phyloP scores from a whole-genome alignment of 2,888 invertebrate genomes.

The Dendrolimus houi region DNA sequence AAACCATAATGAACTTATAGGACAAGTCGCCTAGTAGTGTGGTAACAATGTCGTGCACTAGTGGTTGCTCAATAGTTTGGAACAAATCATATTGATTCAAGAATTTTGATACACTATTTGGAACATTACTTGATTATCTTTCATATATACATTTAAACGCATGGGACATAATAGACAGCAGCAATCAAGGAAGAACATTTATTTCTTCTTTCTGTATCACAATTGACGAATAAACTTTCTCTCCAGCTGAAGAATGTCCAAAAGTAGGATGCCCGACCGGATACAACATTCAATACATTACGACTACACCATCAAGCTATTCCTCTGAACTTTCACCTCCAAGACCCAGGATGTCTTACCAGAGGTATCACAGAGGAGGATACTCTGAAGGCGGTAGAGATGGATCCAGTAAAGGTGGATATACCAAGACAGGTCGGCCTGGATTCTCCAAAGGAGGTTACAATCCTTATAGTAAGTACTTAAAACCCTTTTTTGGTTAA shows the following conservation, averaged over 20 bases:
- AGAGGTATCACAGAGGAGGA: constrained; percentile 42
- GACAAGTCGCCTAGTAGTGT: too few species aligned
- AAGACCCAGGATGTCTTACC: constrained; percentile 50
- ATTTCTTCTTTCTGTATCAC: too few species aligned
- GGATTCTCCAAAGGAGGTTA: constrained; percentile 35
- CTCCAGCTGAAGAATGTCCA: constrained; percentile 60
- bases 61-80: too few species aligned
- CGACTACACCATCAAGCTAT: constrained; percentile 53
- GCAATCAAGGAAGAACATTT: too few species aligned
- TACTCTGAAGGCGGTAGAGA: constrained; percentile 35
- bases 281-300: constrained; percentile 70
- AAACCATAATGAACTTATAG: too few species aligned
- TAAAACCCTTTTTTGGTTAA: too few species aligned
- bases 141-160: too few species aligned
- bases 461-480: neutral
- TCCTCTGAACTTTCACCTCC: constrained; percentile 72
- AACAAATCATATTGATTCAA: too few species aligned
- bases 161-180: too few species aligned
- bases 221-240: neutral
- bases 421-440: neutral
- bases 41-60: too few species aligned
- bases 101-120: too few species aligned
- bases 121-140: too few species aligned
- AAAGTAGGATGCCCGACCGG: constrained; percentile 77
- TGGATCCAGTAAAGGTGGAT: constrained; percentile 30